Evolutionary conservation across 2,797 vertebrate genomes (phyloP).

Genomic region (Gephyroberyx darwinii): DNA sequence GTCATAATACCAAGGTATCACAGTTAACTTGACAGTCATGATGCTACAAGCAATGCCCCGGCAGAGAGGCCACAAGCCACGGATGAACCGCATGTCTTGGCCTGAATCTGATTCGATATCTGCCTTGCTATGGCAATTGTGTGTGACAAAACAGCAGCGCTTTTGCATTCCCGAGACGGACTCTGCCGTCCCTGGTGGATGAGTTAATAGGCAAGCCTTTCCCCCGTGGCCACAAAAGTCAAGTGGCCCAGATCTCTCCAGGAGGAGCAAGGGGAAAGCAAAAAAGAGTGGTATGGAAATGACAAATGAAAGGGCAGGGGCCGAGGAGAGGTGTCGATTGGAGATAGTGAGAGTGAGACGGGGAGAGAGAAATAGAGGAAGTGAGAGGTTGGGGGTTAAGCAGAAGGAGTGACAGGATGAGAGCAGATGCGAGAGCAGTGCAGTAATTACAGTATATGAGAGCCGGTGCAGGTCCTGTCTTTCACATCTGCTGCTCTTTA

Average conservation of each 20-base stretch:
- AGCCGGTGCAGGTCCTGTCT: constrained; percentile 34
- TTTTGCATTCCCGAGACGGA: constrained; percentile 22
- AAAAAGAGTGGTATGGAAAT: constrained; percentile 39
- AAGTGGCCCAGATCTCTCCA: constrained; percentile 45
- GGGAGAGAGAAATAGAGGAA: neutral
- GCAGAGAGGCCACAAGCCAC: neutral
- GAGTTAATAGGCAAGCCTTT: constrained; percentile 18
- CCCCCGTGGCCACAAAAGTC: constrained; percentile 29
- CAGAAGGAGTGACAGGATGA: constrained; percentile 24
- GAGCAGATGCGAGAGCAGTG: constrained; percentile 27
- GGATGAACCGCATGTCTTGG: neutral
- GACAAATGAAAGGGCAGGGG: constrained; percentile 41
- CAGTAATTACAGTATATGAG: constrained; percentile 57
- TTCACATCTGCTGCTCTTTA: constrained; percentile 47
- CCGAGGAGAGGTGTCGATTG: neutral
- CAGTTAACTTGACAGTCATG: too few species aligned
- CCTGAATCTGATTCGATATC: neutral
- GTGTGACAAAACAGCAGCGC: constrained; percentile 27
- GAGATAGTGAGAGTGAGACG: constrained; percentile 4
- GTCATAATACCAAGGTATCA: too few species aligned
- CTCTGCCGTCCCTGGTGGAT: neutral
- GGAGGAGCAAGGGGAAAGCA: neutral
- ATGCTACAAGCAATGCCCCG: neutral
- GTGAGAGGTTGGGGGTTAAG: constrained; percentile 30
- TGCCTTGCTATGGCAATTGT: constrained; percentile 7